These are phyloP conservation scores for Cephus cinctus DNA, from an alignment of 1,140 invertebrate genomes.

Conservation along the genomic window DNA sequence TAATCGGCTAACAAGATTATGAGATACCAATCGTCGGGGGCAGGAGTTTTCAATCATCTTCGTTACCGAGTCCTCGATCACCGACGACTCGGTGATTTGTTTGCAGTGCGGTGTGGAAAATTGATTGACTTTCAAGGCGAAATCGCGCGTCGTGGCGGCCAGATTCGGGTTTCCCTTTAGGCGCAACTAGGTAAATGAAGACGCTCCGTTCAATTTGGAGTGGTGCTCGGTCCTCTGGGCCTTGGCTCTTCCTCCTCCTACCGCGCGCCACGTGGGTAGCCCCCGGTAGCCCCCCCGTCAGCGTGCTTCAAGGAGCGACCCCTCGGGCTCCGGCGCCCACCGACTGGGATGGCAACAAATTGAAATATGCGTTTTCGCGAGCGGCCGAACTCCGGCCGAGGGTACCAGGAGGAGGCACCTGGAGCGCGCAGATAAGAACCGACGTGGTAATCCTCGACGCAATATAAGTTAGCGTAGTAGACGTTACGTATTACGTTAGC, in stretches of 20 bases:
- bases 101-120: background rate
- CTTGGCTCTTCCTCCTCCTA: too few relatives aligned
- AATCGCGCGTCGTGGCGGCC: conserved; percentile 19
- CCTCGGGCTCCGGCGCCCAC: too few relatives aligned
- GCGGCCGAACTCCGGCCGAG: background rate
- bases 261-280: too few relatives aligned
- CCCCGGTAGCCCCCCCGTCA: too few relatives aligned
- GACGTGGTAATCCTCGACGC: conserved; percentile 49
- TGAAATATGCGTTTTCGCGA: conserved; percentile 41
- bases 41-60: conserved; percentile 36
- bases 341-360: too few relatives aligned
- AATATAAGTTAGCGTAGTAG: conserved; percentile 49
- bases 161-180: too few relatives aligned
- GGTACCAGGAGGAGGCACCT: conserved; percentile 20
- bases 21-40: conserved; percentile 32
- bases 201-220: too few relatives aligned
- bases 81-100: background rate
- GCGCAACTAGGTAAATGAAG: too few relatives aligned
- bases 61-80: conserved; percentile 34
- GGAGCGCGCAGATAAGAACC: conserved; percentile 47
- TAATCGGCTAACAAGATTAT: conserved; percentile 41
- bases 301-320: too few relatives aligned
- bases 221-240: too few relatives aligned
- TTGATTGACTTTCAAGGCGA: conserved; percentile 24
- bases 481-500: conserved; percentile 48